A percentile compares a stretch with the other conserved stretches of the same genome.
Evolutionary conservation across 2,113 vertebrate genomes (phyloP).

Genomic region (Pitta sordida): DNA sequence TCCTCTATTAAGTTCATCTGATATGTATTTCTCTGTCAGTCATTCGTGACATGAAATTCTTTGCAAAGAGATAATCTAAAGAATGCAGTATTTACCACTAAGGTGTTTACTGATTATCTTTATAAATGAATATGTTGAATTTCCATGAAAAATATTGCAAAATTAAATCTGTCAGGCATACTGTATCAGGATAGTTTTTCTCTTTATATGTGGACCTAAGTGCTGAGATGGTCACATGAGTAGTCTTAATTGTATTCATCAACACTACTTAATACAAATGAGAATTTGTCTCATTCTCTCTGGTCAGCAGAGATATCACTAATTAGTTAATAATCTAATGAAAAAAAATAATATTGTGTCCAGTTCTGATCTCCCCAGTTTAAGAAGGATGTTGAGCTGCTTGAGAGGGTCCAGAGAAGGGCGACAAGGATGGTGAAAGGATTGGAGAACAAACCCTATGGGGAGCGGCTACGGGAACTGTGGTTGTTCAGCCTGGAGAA

Average conservation of each 20-base stretch:
- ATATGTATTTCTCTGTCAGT: background rate
- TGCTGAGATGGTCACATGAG: background rate
- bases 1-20: background rate
- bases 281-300: background rate
- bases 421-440: too few relatives aligned
- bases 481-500: too few relatives aligned
- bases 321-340: background rate
- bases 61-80: background rate
- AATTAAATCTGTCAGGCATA: background rate
- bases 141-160: background rate
- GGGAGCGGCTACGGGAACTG: too few relatives aligned
- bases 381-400: too few relatives aligned
- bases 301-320: background rate
- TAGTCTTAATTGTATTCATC: background rate
- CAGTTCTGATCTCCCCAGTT: too few relatives aligned
- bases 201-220: background rate
- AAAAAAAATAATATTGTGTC: too few relatives aligned
- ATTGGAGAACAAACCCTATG: too few relatives aligned
- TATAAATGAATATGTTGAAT: background rate
- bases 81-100: background rate
- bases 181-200: background rate
- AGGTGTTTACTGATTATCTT: background rate
- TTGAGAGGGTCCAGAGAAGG: too few relatives aligned
- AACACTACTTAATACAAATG: background rate
- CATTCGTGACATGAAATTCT: background rate